Conservation (phyloP, 2,113 vertebrate species). For the Cebidichthys violaceus region DNA sequence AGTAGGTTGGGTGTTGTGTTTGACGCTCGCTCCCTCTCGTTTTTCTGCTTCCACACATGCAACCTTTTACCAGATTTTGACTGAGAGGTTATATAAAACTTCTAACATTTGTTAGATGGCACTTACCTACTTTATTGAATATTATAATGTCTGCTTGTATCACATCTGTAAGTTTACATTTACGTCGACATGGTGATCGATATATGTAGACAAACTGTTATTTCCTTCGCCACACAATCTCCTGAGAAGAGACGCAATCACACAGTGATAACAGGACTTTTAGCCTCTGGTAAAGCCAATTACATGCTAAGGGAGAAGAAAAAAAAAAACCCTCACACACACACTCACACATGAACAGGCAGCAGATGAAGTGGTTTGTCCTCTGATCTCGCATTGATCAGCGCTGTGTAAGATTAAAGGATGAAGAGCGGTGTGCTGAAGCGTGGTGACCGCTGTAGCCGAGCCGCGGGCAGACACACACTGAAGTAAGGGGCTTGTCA, state of each 20-base stretch:
- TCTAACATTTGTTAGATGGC: constrained; percentile 6
- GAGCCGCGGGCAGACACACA: constrained; percentile 36
- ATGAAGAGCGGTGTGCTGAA: constrained; percentile 30
- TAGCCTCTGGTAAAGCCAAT: constrained; percentile 47
- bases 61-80: background rate
- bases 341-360: constrained; percentile 19
- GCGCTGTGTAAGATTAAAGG: constrained; percentile 66
- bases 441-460: constrained; percentile 40
- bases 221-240: background rate
- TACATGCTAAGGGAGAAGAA: constrained; percentile 39
- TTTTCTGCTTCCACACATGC: constrained; percentile 14
- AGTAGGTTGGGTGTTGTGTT: constrained; percentile 19
- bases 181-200: constrained; percentile 7
- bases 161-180: constrained; percentile 29
- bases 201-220: constrained; percentile 1
- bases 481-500: constrained; percentile 57
- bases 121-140: constrained; percentile 12
- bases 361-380: constrained; percentile 59
- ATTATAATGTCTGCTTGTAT: constrained; percentile 19
- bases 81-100: constrained; percentile 5
- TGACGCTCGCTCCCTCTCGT: background rate
- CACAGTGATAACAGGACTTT: constrained; percentile 33
- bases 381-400: constrained; percentile 74
- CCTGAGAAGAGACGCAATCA: constrained; percentile 11
- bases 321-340: constrained; percentile 7